A percentile compares a stretch with the other conserved stretches of the same genome.
Conservation (phyloP, 2,888 invertebrate genomes). For the Nowickia ferox region DNA sequence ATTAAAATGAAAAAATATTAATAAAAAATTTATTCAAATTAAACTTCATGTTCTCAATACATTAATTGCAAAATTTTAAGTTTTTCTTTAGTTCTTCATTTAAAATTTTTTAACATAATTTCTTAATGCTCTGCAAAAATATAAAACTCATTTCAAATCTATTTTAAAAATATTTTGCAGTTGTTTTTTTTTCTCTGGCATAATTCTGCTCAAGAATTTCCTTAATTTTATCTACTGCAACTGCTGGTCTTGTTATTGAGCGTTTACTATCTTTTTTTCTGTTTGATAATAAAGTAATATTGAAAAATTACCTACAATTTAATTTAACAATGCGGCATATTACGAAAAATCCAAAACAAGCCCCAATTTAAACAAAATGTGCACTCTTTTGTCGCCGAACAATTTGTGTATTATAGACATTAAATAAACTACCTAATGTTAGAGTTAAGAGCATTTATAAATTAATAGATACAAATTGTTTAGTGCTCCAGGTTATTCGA, state of each 20-base stretch:
- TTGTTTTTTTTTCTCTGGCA: not conserved
- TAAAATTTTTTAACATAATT: not conserved
- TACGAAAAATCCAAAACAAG: slow-evolving; percentile 65
- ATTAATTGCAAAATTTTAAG: not conserved
- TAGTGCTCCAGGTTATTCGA: slow-evolving; percentile 22
- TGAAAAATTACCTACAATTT: slow-evolving; percentile 73
- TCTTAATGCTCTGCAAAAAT: not conserved
- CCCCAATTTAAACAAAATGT: slow-evolving; percentile 70
- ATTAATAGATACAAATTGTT: not conserved
- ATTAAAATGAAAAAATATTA: too few species aligned
- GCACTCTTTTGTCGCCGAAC: slow-evolving; percentile 69
- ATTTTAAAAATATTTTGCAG: not conserved
- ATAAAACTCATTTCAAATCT: not conserved
- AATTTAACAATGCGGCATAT: slow-evolving; percentile 67
- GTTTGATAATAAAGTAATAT: slow-evolving; percentile 57
- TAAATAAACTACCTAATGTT: slow-evolving; percentile 63
- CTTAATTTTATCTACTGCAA: slow-evolving; percentile 6
- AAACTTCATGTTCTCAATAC: too few species aligned
- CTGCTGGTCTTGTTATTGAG: not conserved
- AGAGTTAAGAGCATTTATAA: slow-evolving; percentile 1
- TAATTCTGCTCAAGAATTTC: slow-evolving; percentile 41
- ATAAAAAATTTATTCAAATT: too few species aligned
- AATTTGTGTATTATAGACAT: slow-evolving; percentile 65
- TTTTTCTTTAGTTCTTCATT: not conserved
- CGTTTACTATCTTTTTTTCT: not conserved